A percentile compares a stretch with the other conserved stretches of the same genome.
phyloP scores from a whole-genome alignment of 2,113 vertebrate species.

The Pantherophis guttatus region DNA sequence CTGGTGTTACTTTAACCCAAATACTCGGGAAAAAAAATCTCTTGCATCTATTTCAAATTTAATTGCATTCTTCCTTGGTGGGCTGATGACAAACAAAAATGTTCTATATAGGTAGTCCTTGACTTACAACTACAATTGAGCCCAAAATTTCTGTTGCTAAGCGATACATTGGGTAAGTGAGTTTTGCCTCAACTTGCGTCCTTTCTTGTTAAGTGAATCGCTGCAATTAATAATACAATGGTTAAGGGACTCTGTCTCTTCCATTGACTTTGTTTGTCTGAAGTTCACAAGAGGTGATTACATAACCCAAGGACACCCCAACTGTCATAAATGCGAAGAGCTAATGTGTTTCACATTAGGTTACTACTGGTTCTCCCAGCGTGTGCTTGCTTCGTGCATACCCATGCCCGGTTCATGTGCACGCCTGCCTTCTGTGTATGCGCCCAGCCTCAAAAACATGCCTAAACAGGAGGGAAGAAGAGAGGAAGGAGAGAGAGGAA shows the following conservation, averaged over 20 bases:
- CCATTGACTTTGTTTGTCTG: not conserved
- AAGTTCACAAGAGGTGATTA: not conserved
- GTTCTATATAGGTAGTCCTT: not conserved
- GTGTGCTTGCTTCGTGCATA: no score
- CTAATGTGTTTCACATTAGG: no score
- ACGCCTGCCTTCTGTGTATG: no score
- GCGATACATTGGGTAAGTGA: not conserved
- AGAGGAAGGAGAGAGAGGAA: no score
- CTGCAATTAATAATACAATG: not conserved
- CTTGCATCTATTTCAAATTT: conserved; percentile 60
- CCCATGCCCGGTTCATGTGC: no score
- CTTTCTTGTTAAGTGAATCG: not conserved
- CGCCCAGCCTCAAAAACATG: no score
- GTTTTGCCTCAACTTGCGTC: not conserved
- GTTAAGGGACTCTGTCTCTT: not conserved
- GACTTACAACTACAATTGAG: not conserved
- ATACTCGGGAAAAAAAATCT: conserved; percentile 51
- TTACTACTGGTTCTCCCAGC: no score
- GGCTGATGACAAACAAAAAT: conserved; percentile 39
- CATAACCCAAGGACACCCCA: not conserved
- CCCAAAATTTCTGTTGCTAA: not conserved
- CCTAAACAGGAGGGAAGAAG: no score
- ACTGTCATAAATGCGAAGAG: not conserved
- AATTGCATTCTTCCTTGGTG: conserved; percentile 58
- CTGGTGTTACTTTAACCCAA: conserved; percentile 66